These are phyloP conservation scores for Tetrapedia diversipes DNA, from an alignment of 2,888 invertebrate genomes.

Conservation along the genomic window DNA sequence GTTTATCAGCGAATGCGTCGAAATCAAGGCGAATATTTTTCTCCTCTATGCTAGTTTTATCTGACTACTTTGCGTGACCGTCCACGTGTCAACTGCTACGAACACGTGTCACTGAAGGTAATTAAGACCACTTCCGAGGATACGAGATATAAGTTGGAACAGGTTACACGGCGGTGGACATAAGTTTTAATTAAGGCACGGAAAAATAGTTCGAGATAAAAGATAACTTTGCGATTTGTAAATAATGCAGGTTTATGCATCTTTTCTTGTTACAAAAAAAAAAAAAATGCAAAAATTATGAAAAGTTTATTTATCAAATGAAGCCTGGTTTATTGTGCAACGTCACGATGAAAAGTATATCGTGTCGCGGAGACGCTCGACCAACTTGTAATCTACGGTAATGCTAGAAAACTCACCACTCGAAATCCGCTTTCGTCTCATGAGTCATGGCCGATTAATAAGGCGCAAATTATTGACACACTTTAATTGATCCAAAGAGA, in stretches of 20 bases:
- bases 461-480: conserved; percentile 48
- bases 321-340: no score
- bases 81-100: conserved; percentile 37
- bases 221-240: no score
- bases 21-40: conserved; percentile 30
- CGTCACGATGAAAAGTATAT: no score
- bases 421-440: background rate
- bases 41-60: conserved; percentile 28
- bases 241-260: no score
- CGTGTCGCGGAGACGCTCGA: background rate
- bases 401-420: background rate
- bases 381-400: background rate
- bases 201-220: no score
- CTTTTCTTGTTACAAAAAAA: no score
- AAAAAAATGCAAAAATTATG: no score
- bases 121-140: no score
- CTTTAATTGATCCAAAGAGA: conserved; percentile 38
- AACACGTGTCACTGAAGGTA: conserved; percentile 8
- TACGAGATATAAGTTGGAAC: no score
- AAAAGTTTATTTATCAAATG: no score
- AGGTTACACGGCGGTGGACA: no score
- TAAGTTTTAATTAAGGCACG: no score
- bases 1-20: conserved; percentile 31
- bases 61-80: conserved; percentile 15
- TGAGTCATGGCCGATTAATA: conserved; percentile 48